Evolutionary conservation across 2,797 vertebrate species (phyloP).

Genomic region (Neosilurus mollespiculum): DNA sequence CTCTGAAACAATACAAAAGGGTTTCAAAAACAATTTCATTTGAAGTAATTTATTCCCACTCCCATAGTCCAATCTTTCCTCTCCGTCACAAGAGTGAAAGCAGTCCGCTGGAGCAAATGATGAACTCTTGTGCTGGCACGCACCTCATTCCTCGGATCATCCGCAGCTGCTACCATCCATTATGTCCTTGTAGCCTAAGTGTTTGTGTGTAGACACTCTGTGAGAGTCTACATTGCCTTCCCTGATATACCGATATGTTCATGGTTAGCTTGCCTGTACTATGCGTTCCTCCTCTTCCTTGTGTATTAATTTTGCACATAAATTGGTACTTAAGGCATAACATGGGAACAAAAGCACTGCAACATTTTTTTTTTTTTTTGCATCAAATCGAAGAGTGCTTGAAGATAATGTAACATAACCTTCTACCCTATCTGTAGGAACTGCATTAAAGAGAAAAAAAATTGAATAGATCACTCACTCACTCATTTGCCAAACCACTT

Average conservation of each 20-base stretch:
- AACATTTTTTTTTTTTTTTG: no score
- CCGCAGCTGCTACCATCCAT: slow-evolving; percentile 77
- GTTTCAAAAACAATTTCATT: slow-evolving; percentile 46
- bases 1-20: slow-evolving; percentile 23
- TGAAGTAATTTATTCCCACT: slow-evolving; percentile 8
- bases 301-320: background rate
- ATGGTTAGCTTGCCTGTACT: background rate
- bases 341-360: background rate
- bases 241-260: background rate
- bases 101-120: slow-evolving; percentile 60
- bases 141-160: slow-evolving; percentile 70
- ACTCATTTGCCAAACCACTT: no score
- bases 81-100: slow-evolving; percentile 65
- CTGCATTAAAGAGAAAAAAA: no score
- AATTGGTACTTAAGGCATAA: background rate
- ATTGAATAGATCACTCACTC: no score
- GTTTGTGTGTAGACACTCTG: background rate
- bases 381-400: no score
- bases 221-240: slow-evolving; percentile 1
- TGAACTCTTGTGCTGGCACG: slow-evolving; percentile 67
- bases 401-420: no score
- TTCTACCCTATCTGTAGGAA: no score
- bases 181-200: slow-evolving; percentile 56
- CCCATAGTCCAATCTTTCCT: slow-evolving; percentile 23
- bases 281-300: background rate